phyloP scores from a whole-genome alignment of 2,113 vertebrate species.

The Mesitornis unicolor region DNA sequence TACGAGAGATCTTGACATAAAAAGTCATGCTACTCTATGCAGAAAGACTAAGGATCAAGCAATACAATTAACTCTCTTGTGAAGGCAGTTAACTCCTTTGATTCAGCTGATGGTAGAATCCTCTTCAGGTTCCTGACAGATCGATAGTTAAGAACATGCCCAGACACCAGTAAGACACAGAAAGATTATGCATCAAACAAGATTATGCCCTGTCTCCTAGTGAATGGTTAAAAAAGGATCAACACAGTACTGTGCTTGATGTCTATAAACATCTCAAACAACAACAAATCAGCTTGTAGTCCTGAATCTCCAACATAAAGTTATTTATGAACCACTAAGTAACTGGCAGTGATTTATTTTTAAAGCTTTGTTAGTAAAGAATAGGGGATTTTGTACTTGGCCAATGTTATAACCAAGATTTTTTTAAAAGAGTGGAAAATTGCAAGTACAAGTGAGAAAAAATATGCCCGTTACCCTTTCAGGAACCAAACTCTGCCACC shows the following conservation, averaged over 20 bases:
- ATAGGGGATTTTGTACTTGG: neutral
- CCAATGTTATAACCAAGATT: neutral
- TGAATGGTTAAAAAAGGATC: neutral
- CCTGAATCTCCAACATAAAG: neutral
- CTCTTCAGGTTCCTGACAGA: neutral
- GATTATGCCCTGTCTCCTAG: neutral
- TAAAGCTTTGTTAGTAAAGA: neutral
- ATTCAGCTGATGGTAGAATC: neutral
- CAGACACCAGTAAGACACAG: neutral
- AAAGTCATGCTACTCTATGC: neutral
- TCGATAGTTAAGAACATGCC: neutral
- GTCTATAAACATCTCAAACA: neutral
- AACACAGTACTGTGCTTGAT: neutral
- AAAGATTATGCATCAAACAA: neutral
- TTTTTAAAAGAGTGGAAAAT: neutral
- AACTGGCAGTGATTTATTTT: neutral
- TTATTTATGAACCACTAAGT: neutral
- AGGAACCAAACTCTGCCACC: neutral
- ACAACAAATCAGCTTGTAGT: neutral
- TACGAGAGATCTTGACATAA: neutral
- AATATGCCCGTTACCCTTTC: no score
- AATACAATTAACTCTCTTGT: neutral
- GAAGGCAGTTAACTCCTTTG: neutral
- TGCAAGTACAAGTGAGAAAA: neutral
- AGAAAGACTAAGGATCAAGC: neutral